These are phyloP conservation scores for Tryphoninae sp. DNA, from an alignment of 2,888 invertebrate species.

Conservation along the genomic window DNA sequence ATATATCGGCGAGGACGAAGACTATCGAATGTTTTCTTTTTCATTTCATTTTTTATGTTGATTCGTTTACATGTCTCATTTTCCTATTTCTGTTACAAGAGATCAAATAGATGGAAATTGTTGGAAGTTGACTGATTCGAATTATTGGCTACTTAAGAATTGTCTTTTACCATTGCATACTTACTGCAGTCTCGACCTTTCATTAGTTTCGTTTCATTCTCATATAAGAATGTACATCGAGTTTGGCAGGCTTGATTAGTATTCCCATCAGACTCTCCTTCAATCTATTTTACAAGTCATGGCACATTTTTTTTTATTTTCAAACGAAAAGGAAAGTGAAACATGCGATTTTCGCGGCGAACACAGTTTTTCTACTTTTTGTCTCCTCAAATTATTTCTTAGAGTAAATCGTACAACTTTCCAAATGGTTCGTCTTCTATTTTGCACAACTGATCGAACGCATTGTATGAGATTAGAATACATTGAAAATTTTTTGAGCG, in stretches of 20 bases:
- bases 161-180: not conserved
- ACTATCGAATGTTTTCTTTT: slow-evolving; percentile 7
- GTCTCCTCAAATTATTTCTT: not conserved
- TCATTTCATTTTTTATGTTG: slow-evolving; percentile 8
- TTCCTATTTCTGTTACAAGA: not conserved
- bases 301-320: not conserved
- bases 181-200: not conserved
- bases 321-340: not conserved
- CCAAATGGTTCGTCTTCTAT: slow-evolving; percentile 43
- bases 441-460: slow-evolving; percentile 48
- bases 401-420: slow-evolving; percentile 42
- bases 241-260: slow-evolving; percentile 17
- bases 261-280: slow-evolving; percentile 11
- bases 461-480: not conserved
- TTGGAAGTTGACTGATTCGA: slow-evolving; percentile 14
- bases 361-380: not conserved
- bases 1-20: not conserved
- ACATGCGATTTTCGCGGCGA: not conserved
- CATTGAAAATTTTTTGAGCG: slow-evolving; percentile 9
- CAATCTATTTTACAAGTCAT: not conserved
- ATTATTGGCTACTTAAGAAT: not conserved
- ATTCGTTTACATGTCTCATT: no score
- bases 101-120: not conserved
- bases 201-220: not conserved
- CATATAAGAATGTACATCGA: not conserved